These are phyloP conservation scores for Drosophila kepulauana DNA, from an alignment of 1,140 invertebrate species.

Conservation along the genomic window DNA sequence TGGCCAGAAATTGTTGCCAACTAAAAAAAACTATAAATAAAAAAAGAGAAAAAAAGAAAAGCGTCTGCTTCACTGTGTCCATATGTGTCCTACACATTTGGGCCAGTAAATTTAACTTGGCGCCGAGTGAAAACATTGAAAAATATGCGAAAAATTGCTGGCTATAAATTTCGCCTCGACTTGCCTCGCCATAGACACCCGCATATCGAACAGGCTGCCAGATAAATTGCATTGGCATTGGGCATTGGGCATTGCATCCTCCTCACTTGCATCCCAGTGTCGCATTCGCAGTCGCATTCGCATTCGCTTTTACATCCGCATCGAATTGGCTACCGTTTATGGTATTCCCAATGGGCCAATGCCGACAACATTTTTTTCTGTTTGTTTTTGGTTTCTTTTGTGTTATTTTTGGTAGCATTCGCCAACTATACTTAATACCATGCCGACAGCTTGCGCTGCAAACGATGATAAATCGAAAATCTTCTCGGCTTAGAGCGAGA, in stretches of 20 bases:
- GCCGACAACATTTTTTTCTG: constrained; percentile 27
- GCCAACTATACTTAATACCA: constrained; percentile 75
- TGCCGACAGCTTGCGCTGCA: constrained; percentile 71
- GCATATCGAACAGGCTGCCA: constrained; percentile 26
- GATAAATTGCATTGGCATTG: constrained; percentile 38
- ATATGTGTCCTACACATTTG: constrained; percentile 48
- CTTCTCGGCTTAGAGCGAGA: constrained; percentile 70
- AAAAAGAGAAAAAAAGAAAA: not conserved
- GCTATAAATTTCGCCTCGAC: constrained; percentile 66
- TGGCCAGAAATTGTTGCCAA: not conserved
- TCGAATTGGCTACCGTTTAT: constrained; percentile 51
- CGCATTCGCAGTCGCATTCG: not conserved
- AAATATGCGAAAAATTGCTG: constrained; percentile 82
- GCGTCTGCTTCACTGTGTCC: constrained; percentile 26
- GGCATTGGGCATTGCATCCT: constrained; percentile 35
- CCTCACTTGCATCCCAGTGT: constrained; percentile 1
- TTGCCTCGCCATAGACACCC: constrained; percentile 32
- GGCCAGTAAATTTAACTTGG: constrained; percentile 61
- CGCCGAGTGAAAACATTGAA: constrained; percentile 65
- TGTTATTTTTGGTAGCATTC: constrained; percentile 28
- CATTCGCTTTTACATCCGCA: constrained; percentile 29
- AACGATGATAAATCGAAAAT: constrained; percentile 83
- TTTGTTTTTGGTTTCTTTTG: constrained; percentile 11
- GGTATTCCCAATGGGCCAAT: constrained; percentile 47
- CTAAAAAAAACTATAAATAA: not conserved